Evolutionary conservation across 2,888 invertebrate genomes (phyloP).

Genomic region (Oscheius sp.): DNA sequence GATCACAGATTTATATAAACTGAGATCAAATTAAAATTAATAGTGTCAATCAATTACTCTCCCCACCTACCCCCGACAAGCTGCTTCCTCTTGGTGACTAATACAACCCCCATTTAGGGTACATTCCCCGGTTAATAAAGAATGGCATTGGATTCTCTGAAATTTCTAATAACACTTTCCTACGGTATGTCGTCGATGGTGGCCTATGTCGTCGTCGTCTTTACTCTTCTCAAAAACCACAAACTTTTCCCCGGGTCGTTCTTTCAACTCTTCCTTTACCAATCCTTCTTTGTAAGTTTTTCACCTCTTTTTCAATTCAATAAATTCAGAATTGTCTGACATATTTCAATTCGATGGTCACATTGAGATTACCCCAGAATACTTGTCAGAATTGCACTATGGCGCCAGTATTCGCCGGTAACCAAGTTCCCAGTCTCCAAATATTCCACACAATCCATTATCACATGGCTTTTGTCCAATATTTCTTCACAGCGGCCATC

Average conservation of each 20-base stretch:
- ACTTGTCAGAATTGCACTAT: conserved; percentile 26
- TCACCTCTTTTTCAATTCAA: not conserved
- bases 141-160: conserved; percentile 21
- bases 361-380: conserved; percentile 26
- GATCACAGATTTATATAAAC: too few relatives aligned
- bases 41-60: too few relatives aligned
- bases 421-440: not conserved
- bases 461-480: conserved; percentile 24
- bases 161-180: conserved; percentile 12
- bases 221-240: not conserved
- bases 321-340: conserved; percentile 21
- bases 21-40: too few relatives aligned
- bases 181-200: conserved; percentile 27
- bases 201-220: conserved; percentile 9
- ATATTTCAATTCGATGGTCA: conserved; percentile 30
- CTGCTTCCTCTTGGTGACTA: too few relatives aligned
- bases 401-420: conserved; percentile 12
- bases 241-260: conserved; percentile 28
- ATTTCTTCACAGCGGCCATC: conserved; percentile 12
- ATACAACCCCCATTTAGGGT: too few relatives aligned
- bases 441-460: conserved; percentile 24
- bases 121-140: too few relatives aligned
- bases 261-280: conserved; percentile 14
- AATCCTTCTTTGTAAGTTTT: conserved; percentile 25
- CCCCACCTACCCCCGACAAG: too few relatives aligned